Percentiles rank a stretch among this genome's conserved stretches.
These are phyloP conservation scores for Mastomys coucha DNA, from an alignment of 2,113 vertebrate species.

Conservation along the genomic window DNA sequence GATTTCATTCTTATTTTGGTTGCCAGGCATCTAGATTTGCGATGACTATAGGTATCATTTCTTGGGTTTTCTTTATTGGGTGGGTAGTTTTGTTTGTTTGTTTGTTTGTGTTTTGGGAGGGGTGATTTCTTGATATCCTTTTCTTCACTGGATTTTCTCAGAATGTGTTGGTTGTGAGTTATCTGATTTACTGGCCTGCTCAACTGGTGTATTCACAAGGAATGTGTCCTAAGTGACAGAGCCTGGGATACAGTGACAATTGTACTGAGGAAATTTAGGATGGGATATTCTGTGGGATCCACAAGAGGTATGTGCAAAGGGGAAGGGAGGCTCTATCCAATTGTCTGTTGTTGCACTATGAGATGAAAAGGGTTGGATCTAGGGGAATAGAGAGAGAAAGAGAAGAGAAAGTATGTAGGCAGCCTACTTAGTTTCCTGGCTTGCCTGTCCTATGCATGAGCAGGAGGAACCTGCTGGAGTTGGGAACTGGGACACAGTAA, in stretches of 20 bases:
- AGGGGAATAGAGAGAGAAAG: neutral
- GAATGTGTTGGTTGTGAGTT: neutral
- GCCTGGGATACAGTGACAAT: too few relatives aligned
- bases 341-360: neutral
- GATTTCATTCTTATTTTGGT: neutral
- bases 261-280: accelerated
- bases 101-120: too few relatives aligned
- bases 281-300: neutral
- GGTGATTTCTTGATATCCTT: neutral
- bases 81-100: too few relatives aligned
- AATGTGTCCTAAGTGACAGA: too few relatives aligned
- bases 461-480: neutral
- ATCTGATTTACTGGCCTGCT: neutral
- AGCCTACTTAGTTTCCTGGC: neutral
- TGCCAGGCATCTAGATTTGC: neutral
- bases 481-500: neutral
- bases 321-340: neutral
- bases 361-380: neutral
- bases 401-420: neutral
- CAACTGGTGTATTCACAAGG: neutral
- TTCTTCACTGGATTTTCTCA: neutral
- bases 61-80: neutral
- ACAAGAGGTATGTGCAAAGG: neutral
- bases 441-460: neutral
- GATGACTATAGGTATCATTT: neutral